A percentile compares a stretch with the other conserved stretches of the same genome.
phyloP scores from a whole-genome alignment of 1,140 invertebrate species.

The Drosophila mojavensis region DNA sequence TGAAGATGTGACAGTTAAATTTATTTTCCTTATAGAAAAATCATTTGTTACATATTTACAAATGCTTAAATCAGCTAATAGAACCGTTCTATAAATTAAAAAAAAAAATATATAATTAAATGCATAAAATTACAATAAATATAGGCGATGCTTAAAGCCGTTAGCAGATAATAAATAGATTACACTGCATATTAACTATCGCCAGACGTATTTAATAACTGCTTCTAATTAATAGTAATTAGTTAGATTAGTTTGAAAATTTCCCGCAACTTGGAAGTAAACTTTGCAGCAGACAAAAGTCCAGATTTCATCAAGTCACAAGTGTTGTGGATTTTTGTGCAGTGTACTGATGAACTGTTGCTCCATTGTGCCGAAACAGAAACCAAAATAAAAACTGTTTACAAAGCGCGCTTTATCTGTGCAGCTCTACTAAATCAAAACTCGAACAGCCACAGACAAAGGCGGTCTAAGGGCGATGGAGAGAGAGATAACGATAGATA shows the following conservation, averaged over 20 bases:
- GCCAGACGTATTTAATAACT: background rate
- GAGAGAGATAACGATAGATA: background rate
- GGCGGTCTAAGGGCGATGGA: background rate
- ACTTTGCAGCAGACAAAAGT: background rate
- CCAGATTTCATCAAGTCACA: background rate
- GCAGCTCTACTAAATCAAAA: conserved; percentile 41
- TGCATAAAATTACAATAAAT: background rate
- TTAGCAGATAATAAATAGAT: conserved; percentile 5
- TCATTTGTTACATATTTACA: too few relatives aligned
- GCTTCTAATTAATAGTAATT: background rate
- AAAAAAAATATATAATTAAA: too few relatives aligned
- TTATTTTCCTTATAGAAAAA: background rate
- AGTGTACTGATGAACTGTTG: conserved; percentile 30
- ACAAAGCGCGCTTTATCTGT: conserved; percentile 23
- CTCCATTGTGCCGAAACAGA: conserved; percentile 4
- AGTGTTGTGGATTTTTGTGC: background rate
- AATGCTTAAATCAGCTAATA: too few relatives aligned
- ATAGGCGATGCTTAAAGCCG: background rate
- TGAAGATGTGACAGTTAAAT: background rate
- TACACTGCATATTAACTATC: background rate
- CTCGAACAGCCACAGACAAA: conserved; percentile 8
- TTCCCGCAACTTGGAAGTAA: background rate
- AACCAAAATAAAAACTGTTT: conserved; percentile 5
- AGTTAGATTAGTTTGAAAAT: background rate
- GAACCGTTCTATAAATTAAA: too few relatives aligned